Evolutionary conservation across 1,140 invertebrate species (phyloP).

Genomic region (Calephelis nemesis): DNA sequence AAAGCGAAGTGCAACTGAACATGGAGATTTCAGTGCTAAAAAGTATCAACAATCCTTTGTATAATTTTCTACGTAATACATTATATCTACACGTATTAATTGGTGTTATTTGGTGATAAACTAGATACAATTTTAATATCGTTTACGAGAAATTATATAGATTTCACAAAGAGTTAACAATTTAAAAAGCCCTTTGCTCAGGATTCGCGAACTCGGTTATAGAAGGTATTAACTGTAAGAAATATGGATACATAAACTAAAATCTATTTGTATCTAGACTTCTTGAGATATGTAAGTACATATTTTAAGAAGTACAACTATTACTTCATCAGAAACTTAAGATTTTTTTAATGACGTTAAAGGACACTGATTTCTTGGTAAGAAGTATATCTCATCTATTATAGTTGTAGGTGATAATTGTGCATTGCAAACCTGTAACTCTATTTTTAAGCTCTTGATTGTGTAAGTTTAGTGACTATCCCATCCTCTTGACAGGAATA

Average conservation of each 20-base stretch:
- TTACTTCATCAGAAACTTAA: too few relatives aligned
- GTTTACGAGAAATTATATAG: slow-evolving; percentile 8
- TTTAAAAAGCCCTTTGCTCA: slow-evolving; percentile 6
- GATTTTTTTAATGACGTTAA: too few relatives aligned
- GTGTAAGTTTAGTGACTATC: too few relatives aligned
- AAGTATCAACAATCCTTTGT: slow-evolving; percentile 53
- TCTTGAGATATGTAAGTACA: too few relatives aligned
- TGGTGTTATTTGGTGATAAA: slow-evolving; percentile 59
- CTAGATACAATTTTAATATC: slow-evolving; percentile 16
- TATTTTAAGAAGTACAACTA: too few relatives aligned
- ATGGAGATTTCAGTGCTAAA: slow-evolving; percentile 46
- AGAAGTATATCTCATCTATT: too few relatives aligned
- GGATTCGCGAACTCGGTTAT: slow-evolving; percentile 6
- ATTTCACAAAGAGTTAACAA: slow-evolving; percentile 15
- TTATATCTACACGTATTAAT: slow-evolving; percentile 55
- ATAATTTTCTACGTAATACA: slow-evolving; percentile 42
- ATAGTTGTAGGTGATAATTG: too few relatives aligned
- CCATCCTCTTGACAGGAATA: too few relatives aligned
- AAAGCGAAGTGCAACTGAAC: slow-evolving; percentile 55
- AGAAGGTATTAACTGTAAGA: neutral
- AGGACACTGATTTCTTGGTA: too few relatives aligned
- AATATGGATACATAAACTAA: neutral
- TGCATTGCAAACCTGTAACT: too few relatives aligned
- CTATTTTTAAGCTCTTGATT: too few relatives aligned
- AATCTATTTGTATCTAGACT: neutral